These are phyloP conservation scores for Gobius niger DNA, from an alignment of 2,113 vertebrate species.

Conservation along the genomic window DNA sequence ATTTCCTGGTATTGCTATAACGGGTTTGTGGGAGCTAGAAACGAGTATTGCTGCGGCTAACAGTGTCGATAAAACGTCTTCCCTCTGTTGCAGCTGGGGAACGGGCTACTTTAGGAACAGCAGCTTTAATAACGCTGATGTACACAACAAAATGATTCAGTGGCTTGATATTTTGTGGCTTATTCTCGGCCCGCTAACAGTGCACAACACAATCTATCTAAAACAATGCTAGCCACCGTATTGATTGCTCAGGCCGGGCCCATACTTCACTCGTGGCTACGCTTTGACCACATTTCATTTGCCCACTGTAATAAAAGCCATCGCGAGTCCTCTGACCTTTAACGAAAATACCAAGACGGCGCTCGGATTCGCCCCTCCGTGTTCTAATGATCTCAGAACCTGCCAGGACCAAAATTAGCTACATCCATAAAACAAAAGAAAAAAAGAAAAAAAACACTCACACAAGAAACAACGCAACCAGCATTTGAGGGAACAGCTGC, in stretches of 20 bases:
- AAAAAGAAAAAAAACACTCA: no score
- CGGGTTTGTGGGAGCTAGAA: no score
- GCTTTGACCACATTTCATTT: conserved; percentile 44
- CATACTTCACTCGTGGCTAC: conserved; percentile 38
- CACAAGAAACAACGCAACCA: conserved; percentile 8
- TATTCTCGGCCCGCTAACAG: background rate
- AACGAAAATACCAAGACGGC: conserved; percentile 57
- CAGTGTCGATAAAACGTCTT: no score
- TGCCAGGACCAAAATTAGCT: conserved; percentile 40
- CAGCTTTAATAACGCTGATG: background rate
- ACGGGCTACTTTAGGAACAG: background rate
- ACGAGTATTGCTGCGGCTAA: no score
- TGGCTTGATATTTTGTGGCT: background rate
- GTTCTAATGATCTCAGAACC: conserved; percentile 54
- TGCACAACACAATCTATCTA: conserved; percentile 16
- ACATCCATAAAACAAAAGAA: conserved; percentile 29
- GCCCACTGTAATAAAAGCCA: conserved; percentile 52
- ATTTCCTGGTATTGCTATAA: no score
- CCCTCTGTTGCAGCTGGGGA: no score
- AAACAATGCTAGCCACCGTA: conserved; percentile 31
- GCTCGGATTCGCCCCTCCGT: conserved; percentile 33
- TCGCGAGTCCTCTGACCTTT: conserved; percentile 55
- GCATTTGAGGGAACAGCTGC: conserved; percentile 46
- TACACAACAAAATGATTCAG: background rate
- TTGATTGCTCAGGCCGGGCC: conserved; percentile 25